A percentile compares a stretch with the other conserved stretches of the same genome.
Evolutionary conservation across 2,113 vertebrate species (phyloP).

Genomic region (Cettia cetti): DNA sequence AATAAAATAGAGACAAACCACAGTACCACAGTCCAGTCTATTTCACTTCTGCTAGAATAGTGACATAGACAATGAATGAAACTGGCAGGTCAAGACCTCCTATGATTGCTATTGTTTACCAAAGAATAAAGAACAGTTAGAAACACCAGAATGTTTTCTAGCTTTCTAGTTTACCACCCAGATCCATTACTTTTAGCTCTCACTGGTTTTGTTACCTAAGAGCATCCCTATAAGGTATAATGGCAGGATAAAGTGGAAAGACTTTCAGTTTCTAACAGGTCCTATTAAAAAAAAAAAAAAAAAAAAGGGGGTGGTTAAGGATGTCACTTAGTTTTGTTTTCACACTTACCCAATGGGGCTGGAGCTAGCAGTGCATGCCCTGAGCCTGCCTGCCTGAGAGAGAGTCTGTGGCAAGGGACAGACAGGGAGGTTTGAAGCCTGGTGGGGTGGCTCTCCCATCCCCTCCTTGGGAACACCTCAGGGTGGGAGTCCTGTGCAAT

Average conservation of each 20-base stretch:
- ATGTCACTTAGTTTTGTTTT: neutral
- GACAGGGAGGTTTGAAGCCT: neutral
- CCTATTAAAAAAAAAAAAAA: neutral
- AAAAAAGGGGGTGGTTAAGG: too few species aligned
- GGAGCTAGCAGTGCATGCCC: fast-evolving
- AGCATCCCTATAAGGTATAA: neutral
- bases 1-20: neutral
- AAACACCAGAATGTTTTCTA: neutral
- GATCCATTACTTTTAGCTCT: neutral
- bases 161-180: neutral
- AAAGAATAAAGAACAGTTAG: neutral
- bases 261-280: neutral
- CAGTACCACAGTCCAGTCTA: neutral
- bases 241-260: neutral
- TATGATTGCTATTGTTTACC: neutral
- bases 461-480: neutral
- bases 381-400: neutral
- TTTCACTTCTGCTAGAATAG: neutral
- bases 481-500: neutral
- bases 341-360: neutral
- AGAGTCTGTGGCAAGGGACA: neutral
- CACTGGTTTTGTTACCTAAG: neutral
- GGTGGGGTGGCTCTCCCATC: neutral
- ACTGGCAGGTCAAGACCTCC: neutral
- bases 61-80: neutral